Conservation (phyloP, 2,888 invertebrate genomes). For the Phengaris arion region DNA sequence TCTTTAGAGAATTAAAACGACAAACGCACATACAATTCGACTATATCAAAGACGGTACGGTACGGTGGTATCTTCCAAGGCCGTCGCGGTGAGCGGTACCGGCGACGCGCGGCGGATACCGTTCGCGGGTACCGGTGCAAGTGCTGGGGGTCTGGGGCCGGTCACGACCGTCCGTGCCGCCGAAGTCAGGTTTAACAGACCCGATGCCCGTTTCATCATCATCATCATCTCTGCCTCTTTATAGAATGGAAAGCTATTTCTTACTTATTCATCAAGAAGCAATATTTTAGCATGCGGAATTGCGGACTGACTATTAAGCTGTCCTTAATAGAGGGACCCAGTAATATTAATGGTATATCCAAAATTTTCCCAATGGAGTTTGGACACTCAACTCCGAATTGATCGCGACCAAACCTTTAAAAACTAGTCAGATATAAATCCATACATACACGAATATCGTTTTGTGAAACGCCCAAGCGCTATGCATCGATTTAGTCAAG, state of each 20-base stretch:
- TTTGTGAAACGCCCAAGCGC: neutral
- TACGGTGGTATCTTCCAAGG: conserved; percentile 58
- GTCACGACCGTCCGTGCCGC: conserved; percentile 55
- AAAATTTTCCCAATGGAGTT: too few species aligned
- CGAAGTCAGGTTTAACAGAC: neutral
- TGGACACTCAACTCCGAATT: too few species aligned
- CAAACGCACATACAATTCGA: neutral
- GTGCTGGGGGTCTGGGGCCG: conserved; percentile 31
- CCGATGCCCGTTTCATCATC: neutral
- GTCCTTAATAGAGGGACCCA: too few species aligned
- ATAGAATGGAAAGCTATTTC: too few species aligned
- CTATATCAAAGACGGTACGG: neutral
- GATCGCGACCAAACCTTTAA: too few species aligned
- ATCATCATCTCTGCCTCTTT: neutral
- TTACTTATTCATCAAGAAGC: too few species aligned
- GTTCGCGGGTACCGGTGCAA: conserved; percentile 42
- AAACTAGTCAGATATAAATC: too few species aligned
- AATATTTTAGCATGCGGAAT: too few species aligned
- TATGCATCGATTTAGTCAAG: conserved; percentile 11
- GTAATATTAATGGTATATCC: too few species aligned
- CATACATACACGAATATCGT: neutral
- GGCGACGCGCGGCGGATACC: conserved; percentile 48
- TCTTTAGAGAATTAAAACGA: too few species aligned
- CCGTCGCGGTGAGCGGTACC: conserved; percentile 62
- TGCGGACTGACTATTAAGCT: too few species aligned